Evolutionary conservation across 2,797 vertebrate species (phyloP).

Genomic region (Hozukius guyotensis): DNA sequence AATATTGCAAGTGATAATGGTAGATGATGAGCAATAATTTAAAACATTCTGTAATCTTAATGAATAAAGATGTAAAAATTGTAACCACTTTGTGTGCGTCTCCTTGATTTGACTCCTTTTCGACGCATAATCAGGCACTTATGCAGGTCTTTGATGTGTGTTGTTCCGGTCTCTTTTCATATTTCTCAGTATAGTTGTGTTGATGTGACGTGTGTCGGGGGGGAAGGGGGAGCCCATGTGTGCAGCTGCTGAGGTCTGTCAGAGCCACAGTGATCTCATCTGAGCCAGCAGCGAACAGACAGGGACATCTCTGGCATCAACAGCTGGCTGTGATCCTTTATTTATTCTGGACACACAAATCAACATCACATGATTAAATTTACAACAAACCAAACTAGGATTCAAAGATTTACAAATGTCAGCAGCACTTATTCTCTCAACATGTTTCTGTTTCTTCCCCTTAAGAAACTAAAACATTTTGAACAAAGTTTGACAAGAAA

Average conservation of each 20-base stretch:
- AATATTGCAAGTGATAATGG: constrained; percentile 94
- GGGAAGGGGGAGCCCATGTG: not conserved
- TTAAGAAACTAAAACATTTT: not conserved
- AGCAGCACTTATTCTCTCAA: not conserved
- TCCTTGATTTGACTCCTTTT: not conserved
- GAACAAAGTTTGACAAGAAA: not conserved
- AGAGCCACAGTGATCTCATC: constrained; percentile 42
- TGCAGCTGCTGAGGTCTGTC: constrained; percentile 64
- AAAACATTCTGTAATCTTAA: constrained; percentile 90
- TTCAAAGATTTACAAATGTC: not conserved
- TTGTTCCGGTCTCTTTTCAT: not conserved
- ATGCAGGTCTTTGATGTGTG: not conserved
- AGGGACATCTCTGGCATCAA: constrained; percentile 52
- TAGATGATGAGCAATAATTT: constrained; percentile 99
- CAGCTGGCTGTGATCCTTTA: constrained; percentile 20
- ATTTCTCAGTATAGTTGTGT: not conserved
- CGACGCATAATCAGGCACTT: not conserved
- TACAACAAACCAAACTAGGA: not conserved
- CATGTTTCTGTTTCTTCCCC: not conserved
- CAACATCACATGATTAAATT: not conserved
- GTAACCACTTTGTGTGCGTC: constrained; percentile 4
- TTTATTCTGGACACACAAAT: constrained; percentile 26
- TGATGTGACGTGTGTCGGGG: not conserved
- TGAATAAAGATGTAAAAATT: constrained; percentile 87
- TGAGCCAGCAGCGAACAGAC: constrained; percentile 32